Percentiles rank a stretch among this genome's conserved stretches.
Evolutionary conservation across 2,797 vertebrate genomes (phyloP).

Genomic region (Catamblyrhynchus diadema): DNA sequence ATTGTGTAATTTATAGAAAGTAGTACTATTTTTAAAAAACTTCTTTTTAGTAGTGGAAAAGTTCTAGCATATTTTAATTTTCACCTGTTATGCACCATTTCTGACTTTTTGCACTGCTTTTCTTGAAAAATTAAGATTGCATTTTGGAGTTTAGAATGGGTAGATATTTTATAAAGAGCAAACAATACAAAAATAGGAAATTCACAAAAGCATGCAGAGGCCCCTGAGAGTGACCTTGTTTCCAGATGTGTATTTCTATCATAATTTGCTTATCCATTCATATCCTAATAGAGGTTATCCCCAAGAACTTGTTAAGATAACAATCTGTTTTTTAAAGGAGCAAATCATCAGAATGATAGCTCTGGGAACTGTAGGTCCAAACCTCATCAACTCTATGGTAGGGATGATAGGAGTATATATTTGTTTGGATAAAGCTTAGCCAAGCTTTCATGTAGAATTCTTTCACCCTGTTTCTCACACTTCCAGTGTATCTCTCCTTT

Average conservation of each 20-base stretch:
- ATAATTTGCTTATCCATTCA: background rate
- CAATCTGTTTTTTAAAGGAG: background rate
- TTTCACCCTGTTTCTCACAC: background rate
- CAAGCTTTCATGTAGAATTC: background rate
- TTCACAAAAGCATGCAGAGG: background rate
- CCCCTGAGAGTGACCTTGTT: background rate
- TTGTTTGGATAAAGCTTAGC: background rate
- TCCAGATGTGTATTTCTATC: background rate
- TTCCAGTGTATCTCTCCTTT: background rate
- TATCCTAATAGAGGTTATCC: background rate
- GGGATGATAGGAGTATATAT: rapidly evolving
- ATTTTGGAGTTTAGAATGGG: background rate
- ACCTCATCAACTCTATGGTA: background rate
- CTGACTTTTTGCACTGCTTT: background rate
- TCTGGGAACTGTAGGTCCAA: background rate
- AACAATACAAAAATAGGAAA: background rate
- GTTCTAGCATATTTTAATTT: background rate
- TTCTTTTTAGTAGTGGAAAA: background rate
- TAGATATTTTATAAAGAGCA: background rate
- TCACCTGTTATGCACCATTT: background rate
- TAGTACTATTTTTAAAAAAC: background rate
- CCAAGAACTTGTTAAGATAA: background rate
- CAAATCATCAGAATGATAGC: background rate
- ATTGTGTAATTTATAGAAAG: background rate
- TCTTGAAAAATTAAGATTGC: background rate